These are phyloP conservation scores for Mythimna loreyi DNA, from an alignment of 2,888 invertebrate genomes.

Conservation along the genomic window DNA sequence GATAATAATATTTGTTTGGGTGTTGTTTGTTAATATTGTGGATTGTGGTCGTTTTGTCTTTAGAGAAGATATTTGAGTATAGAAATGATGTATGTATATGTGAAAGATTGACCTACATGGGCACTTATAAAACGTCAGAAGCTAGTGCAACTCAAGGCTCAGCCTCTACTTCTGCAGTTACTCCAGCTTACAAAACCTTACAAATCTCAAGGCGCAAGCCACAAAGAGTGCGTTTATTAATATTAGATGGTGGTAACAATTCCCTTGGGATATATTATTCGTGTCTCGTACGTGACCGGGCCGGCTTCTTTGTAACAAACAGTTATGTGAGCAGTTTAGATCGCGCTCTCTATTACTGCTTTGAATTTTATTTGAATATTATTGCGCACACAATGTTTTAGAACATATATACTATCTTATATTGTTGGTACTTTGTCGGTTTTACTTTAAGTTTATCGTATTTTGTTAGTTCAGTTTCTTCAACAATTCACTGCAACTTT, in stretches of 20 bases:
- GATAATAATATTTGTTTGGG: constrained; percentile 34
- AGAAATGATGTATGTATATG: background rate
- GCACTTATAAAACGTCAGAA: no score
- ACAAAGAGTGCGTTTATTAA: constrained; percentile 50
- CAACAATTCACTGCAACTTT: background rate
- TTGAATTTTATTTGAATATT: constrained; percentile 58
- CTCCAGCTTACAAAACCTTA: background rate
- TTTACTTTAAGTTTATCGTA: background rate
- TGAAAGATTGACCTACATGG: no score
- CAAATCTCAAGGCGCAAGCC: constrained; percentile 4
- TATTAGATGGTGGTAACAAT: constrained; percentile 57
- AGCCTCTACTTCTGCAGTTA: background rate
- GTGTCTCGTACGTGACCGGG: constrained; percentile 67
- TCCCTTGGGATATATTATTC: constrained; percentile 63
- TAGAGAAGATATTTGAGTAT: background rate
- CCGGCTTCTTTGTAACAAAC: constrained; percentile 52
- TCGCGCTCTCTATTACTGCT: constrained; percentile 54
- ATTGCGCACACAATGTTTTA: constrained; percentile 29
- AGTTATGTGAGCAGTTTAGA: constrained; percentile 45
- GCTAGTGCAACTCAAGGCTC: no score
- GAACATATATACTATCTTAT: constrained; percentile 4
- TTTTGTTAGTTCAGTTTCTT: background rate
- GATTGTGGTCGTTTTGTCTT: constrained; percentile 1
- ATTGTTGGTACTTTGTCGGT: background rate
- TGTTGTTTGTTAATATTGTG: constrained; percentile 8